Conservation (phyloP, 2,797 vertebrate genomes). For the Calcarius lapponicus region DNA sequence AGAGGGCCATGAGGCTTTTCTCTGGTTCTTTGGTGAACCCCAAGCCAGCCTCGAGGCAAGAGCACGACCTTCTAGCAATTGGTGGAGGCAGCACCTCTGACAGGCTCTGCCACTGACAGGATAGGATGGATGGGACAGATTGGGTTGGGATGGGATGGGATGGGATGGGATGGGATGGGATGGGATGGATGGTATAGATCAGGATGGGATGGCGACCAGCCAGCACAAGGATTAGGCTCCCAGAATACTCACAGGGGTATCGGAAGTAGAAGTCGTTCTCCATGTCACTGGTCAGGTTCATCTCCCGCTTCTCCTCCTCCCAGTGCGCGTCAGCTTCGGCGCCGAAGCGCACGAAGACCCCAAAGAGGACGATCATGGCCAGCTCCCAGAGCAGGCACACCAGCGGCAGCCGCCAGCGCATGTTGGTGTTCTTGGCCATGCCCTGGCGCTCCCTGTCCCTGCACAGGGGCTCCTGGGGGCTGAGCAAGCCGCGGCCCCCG, state of each 20-base stretch:
- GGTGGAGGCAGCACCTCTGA: rapidly evolving
- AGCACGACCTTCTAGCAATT: rapidly evolving
- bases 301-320: conserved; percentile 22
- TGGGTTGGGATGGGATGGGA: not conserved
- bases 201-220: not conserved
- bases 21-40: not conserved
- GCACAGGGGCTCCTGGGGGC: rapidly evolving
- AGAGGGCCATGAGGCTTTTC: not conserved
- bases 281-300: conserved; percentile 82
- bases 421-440: conserved; percentile 82
- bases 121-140: not conserved
- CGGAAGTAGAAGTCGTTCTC: conserved; percentile 97
- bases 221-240: not conserved
- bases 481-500: rapidly evolving
- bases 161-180: not conserved
- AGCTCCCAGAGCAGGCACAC: conserved; percentile 88
- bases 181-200: not conserved
- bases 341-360: conserved; percentile 88
- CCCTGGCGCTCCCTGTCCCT: not conserved
- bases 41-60: not conserved
- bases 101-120: not conserved
- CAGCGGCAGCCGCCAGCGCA: conserved; percentile 86
- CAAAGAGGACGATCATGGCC: conserved; percentile 90
- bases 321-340: conserved; percentile 81
- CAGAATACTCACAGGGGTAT: conserved; percentile 91